These are phyloP conservation scores for Actinemys pallida DNA, from an alignment of 2,113 vertebrate genomes.

Conservation along the genomic window DNA sequence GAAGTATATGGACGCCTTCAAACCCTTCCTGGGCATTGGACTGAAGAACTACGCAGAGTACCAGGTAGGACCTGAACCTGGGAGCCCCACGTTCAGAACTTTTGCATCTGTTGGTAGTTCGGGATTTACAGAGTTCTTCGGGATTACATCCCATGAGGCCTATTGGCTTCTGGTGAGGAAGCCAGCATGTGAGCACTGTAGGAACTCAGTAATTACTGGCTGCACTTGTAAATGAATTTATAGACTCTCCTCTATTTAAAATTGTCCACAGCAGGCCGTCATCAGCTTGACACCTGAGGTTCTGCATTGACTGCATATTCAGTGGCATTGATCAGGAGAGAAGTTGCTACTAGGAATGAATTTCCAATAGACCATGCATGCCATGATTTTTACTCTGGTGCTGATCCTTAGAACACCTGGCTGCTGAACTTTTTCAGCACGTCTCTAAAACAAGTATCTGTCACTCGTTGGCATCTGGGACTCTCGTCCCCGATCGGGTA, in stretches of 20 bases:
- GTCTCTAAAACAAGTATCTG: background rate
- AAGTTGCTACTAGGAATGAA: background rate
- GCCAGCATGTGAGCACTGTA: background rate
- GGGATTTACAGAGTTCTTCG: background rate
- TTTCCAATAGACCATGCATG: background rate
- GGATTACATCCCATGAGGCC: background rate
- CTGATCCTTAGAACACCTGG: background rate
- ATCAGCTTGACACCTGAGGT: background rate
- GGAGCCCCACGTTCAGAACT: background rate
- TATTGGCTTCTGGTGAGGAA: background rate
- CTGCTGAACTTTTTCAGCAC: background rate
- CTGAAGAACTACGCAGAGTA: slow-evolving; percentile 98
- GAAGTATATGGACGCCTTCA: slow-evolving; percentile 99
- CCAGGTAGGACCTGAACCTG: slow-evolving; percentile 82
- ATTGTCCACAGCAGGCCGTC: background rate
- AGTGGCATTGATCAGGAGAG: background rate
- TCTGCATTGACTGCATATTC: background rate
- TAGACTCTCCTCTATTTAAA: background rate
- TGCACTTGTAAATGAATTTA: accelerated
- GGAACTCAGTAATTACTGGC: background rate
- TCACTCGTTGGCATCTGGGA: background rate
- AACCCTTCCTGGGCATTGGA: slow-evolving; percentile 95
- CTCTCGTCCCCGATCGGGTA: background rate
- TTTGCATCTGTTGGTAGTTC: background rate
- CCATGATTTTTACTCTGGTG: accelerated